These are phyloP conservation scores for Charina bottae DNA, from an alignment of 2,113 vertebrate species.

Conservation along the genomic window DNA sequence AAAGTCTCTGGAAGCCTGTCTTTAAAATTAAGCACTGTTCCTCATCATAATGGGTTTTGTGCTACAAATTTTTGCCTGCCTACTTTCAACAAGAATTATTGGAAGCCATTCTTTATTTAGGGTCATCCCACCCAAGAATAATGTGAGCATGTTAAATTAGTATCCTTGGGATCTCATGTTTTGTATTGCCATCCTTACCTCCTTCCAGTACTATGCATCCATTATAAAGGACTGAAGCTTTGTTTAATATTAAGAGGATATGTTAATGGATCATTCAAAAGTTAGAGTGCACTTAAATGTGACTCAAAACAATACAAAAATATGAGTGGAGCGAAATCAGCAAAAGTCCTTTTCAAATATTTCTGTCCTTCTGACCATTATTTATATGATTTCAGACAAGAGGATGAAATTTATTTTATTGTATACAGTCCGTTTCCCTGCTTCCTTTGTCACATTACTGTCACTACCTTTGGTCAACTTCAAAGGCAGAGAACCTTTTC, in stretches of 20 bases:
- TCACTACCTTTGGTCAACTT: too few species aligned
- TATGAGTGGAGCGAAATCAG: not conserved
- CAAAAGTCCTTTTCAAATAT: not conserved
- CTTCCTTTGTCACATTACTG: too few species aligned
- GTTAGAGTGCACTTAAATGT: slow-evolving; percentile 36
- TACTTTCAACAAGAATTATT: slow-evolving; percentile 18
- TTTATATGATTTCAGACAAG: not conserved
- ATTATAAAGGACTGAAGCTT: slow-evolving; percentile 39
- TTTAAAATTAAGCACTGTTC: slow-evolving; percentile 51
- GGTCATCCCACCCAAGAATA: not conserved
- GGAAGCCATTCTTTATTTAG: slow-evolving; percentile 36
- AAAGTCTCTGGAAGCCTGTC: slow-evolving; percentile 47
- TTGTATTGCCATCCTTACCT: not conserved
- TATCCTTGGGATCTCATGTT: slow-evolving; percentile 17
- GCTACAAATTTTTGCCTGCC: slow-evolving; percentile 45
- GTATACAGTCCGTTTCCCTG: too few species aligned
- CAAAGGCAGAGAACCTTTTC: too few species aligned
- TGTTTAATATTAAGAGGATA: slow-evolving; percentile 56
- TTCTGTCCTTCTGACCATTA: too few species aligned
- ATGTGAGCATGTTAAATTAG: slow-evolving; percentile 33
- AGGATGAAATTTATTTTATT: not conserved
- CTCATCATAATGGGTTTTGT: slow-evolving; percentile 53
- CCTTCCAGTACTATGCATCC: slow-evolving; percentile 20
- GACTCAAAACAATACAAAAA: slow-evolving; percentile 14
- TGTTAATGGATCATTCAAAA: slow-evolving; percentile 48